Evolutionary conservation across 2,113 vertebrate genomes (phyloP), one percentile per base, ranked within the genome.

Genomic region (Stercorarius parasiticus): DNA sequence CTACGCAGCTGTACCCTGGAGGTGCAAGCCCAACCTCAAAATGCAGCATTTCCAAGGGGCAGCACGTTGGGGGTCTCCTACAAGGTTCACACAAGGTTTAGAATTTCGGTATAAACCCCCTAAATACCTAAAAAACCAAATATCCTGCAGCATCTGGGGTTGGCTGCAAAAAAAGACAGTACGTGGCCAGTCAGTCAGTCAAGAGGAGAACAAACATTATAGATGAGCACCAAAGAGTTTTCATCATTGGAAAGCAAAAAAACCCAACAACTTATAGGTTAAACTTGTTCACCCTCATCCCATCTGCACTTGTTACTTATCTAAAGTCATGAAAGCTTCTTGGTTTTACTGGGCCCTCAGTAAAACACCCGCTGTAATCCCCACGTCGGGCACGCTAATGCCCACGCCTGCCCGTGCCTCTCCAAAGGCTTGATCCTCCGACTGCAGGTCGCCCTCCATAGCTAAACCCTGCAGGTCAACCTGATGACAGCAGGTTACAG

Each of bases 371-470:
- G 69, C 43, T n/a, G 34, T 26, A 92, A 45, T 11, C 17, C 34
- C 25, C 27, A 58, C 1, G 0, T 1, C 1, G 5, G 52, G 30
- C 32, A 72, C 2, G 0, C 18, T 32, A 42, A 42, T 13, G 50
- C 50, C 53, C 0, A 0, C 72, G 53, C 21, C 71, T 47, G 56
- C 52, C 47, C 0, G 3, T 25, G 29, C 62, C 53, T 64, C 78
- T 67, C 50, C 1, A 0, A 87, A 49, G 29, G 38, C 9, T 32
- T 27, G 19, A 85, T 13, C 22, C 43, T 56, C 34, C 3, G 1
- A 21, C 56, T n/a, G 27, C 53, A 45, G 29, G 25, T 62, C 11
- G 1, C 36, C 47, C 27, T n/a, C 42, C 76, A 65, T 32, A 49
- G 19, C 9, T 25, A 49, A 62, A 50, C 26, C 62, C 71, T 53